Evolutionary conservation across 2,888 invertebrate genomes (phyloP).

Genomic region (Myopa testacea): DNA sequence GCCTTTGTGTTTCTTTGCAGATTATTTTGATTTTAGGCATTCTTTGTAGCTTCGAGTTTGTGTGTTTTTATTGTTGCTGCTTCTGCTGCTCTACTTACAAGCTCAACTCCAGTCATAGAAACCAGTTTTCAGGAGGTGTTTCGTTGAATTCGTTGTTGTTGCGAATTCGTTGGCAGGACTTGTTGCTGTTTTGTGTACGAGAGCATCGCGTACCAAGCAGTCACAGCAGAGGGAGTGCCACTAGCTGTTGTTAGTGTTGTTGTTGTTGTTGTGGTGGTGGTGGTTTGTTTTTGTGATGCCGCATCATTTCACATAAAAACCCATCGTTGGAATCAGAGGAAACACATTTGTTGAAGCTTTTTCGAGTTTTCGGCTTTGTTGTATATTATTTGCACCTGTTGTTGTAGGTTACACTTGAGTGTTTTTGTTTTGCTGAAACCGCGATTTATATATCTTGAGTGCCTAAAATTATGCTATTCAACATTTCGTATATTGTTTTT

Average conservation of each 20-base stretch:
- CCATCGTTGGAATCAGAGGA: background rate
- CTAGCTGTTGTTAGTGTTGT: background rate
- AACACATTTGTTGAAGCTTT: background rate
- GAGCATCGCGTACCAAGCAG: background rate
- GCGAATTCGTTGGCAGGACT: conserved; percentile 10
- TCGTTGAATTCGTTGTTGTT: background rate
- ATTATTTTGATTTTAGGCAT: conserved; percentile 26
- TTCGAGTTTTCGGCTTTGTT: no score
- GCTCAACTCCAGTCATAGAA: background rate
- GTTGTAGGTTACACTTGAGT: no score
- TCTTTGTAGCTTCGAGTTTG: background rate
- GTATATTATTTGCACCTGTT: no score
- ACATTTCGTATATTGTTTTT: no score
- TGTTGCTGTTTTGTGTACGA: background rate
- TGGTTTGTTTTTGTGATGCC: background rate
- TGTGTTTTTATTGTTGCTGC: background rate
- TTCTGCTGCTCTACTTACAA: conserved; percentile 19
- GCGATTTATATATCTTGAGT: no score
- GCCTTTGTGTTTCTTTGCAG: conserved; percentile 8
- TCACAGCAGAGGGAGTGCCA: background rate
- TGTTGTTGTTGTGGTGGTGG: background rate
- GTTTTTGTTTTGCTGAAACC: no score
- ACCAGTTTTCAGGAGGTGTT: conserved; percentile 42
- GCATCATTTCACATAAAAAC: background rate
- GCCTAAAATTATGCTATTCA: no score